These are phyloP conservation scores for Doryteuthis pealeii DNA, from an alignment of 1,140 invertebrate species.

Conservation along the genomic window DNA sequence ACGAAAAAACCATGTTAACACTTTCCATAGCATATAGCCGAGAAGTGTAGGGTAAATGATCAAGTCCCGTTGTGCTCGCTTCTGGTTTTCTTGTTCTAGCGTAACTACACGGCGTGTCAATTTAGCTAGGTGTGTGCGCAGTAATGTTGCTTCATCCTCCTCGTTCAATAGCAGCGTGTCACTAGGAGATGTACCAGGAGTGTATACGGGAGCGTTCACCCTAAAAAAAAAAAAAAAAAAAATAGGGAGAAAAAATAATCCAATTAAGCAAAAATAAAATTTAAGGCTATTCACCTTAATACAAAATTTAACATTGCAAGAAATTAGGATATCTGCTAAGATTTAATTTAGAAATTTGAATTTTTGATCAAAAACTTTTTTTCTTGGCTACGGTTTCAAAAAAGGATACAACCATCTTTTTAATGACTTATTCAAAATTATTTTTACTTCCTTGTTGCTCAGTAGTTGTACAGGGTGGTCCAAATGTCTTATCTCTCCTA, in stretches of 20 bases:
- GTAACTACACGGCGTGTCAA: constrained; percentile 34
- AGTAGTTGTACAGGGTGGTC: too few relatives aligned
- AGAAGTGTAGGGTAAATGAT: constrained; percentile 37
- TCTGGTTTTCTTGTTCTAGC: constrained; percentile 40
- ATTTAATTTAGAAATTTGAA: too few relatives aligned
- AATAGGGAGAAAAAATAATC: background rate
- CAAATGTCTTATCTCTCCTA: too few relatives aligned
- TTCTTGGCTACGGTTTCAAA: too few relatives aligned
- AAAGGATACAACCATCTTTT: too few relatives aligned
- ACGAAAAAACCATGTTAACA: constrained; percentile 35
- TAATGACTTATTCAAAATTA: too few relatives aligned
- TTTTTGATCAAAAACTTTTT: too few relatives aligned
- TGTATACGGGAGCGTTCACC: constrained; percentile 27
- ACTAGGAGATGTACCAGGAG: constrained; percentile 36
- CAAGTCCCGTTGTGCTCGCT: constrained; percentile 32
- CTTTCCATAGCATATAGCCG: constrained; percentile 36
- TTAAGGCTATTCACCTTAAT: too few relatives aligned
- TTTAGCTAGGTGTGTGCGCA: constrained; percentile 41
- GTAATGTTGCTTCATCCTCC: constrained; percentile 35
- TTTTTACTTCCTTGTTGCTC: too few relatives aligned
- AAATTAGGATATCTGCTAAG: too few relatives aligned
- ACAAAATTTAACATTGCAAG: too few relatives aligned
- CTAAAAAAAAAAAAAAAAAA: constrained; percentile 18
- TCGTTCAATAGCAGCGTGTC: constrained; percentile 40
- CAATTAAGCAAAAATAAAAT: too few relatives aligned